Base-by-base conservation (phyloP, 2,113 vertebrate genomes). In the Silurus asotus region DNA sequence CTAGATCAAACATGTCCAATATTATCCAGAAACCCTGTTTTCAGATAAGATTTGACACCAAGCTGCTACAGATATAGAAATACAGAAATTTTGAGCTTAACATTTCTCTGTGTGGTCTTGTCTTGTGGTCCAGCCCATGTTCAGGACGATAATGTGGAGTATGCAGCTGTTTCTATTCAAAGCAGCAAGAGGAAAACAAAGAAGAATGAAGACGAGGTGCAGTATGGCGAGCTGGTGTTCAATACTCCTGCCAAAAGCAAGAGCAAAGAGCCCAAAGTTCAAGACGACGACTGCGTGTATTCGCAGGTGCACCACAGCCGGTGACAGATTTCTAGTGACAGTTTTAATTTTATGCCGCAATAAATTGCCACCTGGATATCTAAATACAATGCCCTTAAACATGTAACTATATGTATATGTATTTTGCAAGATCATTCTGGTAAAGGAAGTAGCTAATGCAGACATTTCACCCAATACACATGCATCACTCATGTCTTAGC, bases 151-250 rank as follows among this genome's bases (percentile, higher is more conserved):
- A 9, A 20, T 2, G 14, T 83, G 25, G 86, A 86, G 59, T 86
- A 86, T 20, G 85, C 81, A 3, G 8, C 0, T 5, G 86, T 87
- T 19, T 6, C 19, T 11, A 6, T 13, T 19, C 15, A 5, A 15
- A 0, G 11, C 49, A 82, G 1, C 6, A 28, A 45, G 25, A 82
- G 3, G 49, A 85, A 86, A 74, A 4, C 3, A 20, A 78, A 59
- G 75, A 76, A 55, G 23, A 15, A 15, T 0, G 70, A 45, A 8
- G 86, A 82, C 1, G 80, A 87, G 11, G 81, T 87, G 59, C 86
- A 83, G 25, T 87, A 87, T 1, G 86, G 86, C 10, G 80, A 87
- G 61, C 45, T 87, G 49, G 86, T 77, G 20, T 87, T 87, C 64
- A 64, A 62, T 45, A 58, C 45, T 5, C 13, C 13, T 7, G 80